Base-by-base conservation (phyloP, 1,140 invertebrate genomes). In the Drosophila guanche region DNA sequence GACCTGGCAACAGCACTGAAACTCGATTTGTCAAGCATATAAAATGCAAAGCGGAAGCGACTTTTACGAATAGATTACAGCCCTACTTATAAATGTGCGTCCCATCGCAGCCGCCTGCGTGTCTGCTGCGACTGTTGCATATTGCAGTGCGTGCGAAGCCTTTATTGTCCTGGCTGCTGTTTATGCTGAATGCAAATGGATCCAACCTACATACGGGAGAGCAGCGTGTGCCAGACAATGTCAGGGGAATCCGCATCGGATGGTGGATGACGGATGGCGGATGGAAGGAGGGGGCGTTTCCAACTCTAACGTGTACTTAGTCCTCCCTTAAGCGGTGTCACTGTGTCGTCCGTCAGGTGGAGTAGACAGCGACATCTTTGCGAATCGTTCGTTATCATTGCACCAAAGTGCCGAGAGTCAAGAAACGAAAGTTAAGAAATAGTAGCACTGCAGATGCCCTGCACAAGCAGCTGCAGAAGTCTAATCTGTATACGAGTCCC, bases 21-120 rank as follows among this genome's bases (percentile, higher is more conserved):
- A 77, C 78, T 76, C 78, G 81, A 81, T 81, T 81, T 81, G 33
- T 83, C 65, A 77, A 83, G 79, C 79, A 74, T 74, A 83, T 76
- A 68, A 83, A 83, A 83, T 77, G 79, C 63, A 83, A 74, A 83
- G 51, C 74, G 79, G 79, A 83, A 74, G 74, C 79, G 48, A 66
- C 77, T 79, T 78, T 83, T 69, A 83, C 50, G 74, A 69, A 83
- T 83, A 83, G 79, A 83, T 83, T 83, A 83, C 79, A 83, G 74
- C 83, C 62, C 56, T 81, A 59, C 69, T 65, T 78, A 65, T 43
- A 61, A 62, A 66, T 61, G 51, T 61, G 59, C 65, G 54, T 69
- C 43, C 12, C 25, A 8, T 25, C 14, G n/a, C 4, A 23, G 16
- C 22, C 16, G 5, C 22, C 54, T 63, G 66, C 71, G 71, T 71